Conservation (phyloP, 2,797 vertebrate species). For the Caiman crocodilus region DNA sequence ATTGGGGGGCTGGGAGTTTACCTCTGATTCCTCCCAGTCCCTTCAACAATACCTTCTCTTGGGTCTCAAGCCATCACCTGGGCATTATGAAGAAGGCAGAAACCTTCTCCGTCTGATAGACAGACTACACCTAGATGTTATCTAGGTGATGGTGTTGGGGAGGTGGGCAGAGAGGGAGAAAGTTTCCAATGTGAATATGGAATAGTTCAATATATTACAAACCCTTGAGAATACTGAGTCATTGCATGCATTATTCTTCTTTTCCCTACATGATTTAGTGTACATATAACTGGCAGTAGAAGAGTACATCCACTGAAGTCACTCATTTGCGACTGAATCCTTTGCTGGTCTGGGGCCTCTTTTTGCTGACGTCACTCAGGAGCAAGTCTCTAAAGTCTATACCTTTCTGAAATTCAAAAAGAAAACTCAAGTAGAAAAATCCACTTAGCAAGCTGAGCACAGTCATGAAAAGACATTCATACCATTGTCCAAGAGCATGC, state of each 20-base stretch:
- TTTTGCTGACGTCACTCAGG: neutral
- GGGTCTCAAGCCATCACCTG: neutral
- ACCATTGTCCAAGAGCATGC: neutral
- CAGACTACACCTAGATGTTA: neutral
- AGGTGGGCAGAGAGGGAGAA: neutral
- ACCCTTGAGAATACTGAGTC: neutral
- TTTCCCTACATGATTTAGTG: neutral
- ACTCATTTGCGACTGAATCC: neutral
- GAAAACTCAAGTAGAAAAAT: neutral
- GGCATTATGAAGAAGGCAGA: neutral
- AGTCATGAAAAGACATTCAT: neutral
- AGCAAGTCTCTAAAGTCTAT: neutral
- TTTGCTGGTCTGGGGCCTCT: neutral
- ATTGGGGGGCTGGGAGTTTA: neutral
- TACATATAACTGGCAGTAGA: neutral
- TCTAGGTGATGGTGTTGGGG: neutral
- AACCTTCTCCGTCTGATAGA: neutral
- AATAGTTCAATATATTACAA: neutral
- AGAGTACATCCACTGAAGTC: neutral
- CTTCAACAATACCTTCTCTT: neutral
- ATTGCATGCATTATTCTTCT: conserved; percentile 6
- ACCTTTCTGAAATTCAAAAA: neutral
- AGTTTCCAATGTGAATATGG: conserved; percentile 24
- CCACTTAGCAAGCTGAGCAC: neutral
- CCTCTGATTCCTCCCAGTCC: fast-evolving